These are phyloP conservation scores for Montipora foliosa DNA, from an alignment of 64 coral and sea anemone species.

Conservation along the genomic window DNA sequence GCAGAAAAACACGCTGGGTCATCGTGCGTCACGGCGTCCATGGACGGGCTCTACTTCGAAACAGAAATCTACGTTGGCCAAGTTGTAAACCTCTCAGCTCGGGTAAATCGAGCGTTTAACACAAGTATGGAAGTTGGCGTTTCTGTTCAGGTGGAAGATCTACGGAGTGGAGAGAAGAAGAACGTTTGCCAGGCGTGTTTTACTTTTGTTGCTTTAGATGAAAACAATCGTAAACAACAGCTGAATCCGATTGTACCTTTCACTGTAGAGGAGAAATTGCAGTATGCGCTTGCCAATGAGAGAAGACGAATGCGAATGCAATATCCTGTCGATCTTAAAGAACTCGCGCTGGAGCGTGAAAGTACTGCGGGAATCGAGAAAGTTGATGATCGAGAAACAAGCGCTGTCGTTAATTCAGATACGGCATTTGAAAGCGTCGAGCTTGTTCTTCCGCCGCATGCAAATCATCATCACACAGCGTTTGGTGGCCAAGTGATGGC, in stretches of 20 bases:
- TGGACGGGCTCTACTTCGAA: slow-evolving; percentile 75
- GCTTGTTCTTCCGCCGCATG: slow-evolving; percentile 76
- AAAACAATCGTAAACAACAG: slow-evolving; percentile 40
- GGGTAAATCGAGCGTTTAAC: slow-evolving; percentile 82
- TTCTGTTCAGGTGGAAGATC: slow-evolving; percentile 56
- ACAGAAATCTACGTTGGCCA: slow-evolving; percentile 68
- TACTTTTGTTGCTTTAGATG: slow-evolving; percentile 72
- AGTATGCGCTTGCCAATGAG: slow-evolving; percentile 80
- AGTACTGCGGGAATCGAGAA: not conserved
- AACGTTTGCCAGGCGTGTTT: slow-evolving; percentile 69
- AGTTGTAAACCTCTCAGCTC: slow-evolving; percentile 70
- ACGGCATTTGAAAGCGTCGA: slow-evolving; percentile 73
- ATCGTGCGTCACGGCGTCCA: slow-evolving; percentile 76
- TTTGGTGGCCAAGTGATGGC: slow-evolving; percentile 90
- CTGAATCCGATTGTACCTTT: slow-evolving; percentile 65
- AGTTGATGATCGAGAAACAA: not conserved
- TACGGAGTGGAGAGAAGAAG: slow-evolving; percentile 31
- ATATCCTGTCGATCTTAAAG: slow-evolving; percentile 55
- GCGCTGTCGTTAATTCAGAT: not conserved
- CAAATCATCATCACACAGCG: slow-evolving; percentile 82
- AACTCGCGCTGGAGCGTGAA: slow-evolving; percentile 1
- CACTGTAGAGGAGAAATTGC: slow-evolving; percentile 70
- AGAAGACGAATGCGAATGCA: slow-evolving; percentile 76
- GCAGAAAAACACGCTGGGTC: slow-evolving; percentile 79
- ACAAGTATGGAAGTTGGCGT: slow-evolving; percentile 88